Conservation (phyloP, 2,113 vertebrate genomes). For the Pungitius pungitius region DNA sequence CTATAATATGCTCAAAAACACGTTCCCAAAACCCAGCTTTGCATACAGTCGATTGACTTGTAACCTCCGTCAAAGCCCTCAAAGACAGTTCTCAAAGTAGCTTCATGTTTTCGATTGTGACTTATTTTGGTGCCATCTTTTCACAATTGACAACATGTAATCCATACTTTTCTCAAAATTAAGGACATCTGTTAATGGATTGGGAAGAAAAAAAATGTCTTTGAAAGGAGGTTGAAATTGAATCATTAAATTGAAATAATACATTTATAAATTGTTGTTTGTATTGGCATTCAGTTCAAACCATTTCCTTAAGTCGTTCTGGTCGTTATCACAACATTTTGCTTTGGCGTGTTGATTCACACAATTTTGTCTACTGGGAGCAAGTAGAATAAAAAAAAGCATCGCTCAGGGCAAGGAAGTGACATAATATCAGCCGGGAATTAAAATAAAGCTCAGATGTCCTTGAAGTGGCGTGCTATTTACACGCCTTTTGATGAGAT, state of each 20-base stretch:
- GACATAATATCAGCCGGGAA: neutral
- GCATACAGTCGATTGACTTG: constrained; percentile 63
- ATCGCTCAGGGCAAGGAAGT: neutral
- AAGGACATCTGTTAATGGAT: constrained; percentile 28
- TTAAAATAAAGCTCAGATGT: neutral
- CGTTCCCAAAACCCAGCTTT: constrained; percentile 55
- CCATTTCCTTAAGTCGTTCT: neutral
- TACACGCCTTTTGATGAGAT: neutral
- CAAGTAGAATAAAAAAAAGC: neutral
- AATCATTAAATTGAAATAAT: neutral
- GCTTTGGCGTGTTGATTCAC: neutral
- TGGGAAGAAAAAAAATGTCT: constrained; percentile 25
- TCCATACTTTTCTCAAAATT: constrained; percentile 17
- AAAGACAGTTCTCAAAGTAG: constrained; percentile 32
- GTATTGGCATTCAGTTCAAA: neutral
- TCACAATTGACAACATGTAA: constrained; percentile 12
- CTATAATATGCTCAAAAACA: constrained; percentile 52
- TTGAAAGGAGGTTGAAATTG: constrained; percentile 11
- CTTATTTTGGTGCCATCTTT: constrained; percentile 32
- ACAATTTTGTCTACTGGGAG: neutral
- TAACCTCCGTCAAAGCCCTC: constrained; percentile 50
- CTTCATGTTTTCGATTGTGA: constrained; percentile 40
- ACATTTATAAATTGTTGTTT: neutral
- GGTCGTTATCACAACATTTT: neutral
- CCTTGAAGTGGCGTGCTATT: neutral